Evolutionary conservation across 2,888 invertebrate genomes (phyloP).

Genomic region (Anticlea derivata): DNA sequence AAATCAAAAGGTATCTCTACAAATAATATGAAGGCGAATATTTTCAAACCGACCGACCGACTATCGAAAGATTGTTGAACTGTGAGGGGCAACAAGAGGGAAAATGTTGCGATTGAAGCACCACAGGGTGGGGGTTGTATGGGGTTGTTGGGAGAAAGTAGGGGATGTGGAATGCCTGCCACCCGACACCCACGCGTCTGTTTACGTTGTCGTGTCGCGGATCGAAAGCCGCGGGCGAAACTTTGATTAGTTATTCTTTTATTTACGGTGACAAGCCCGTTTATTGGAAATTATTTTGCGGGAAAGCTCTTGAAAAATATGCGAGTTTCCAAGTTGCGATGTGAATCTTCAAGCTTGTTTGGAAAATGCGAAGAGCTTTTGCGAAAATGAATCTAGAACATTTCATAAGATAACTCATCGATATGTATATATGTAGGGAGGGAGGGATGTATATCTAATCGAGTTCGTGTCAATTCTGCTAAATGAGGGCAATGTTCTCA

Average conservation of each 20-base stretch:
- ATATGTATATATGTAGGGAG: too few relatives aligned
- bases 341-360: not conserved
- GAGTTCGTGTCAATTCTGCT: too few relatives aligned
- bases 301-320: slow-evolving; percentile 15
- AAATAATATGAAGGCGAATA: slow-evolving; percentile 48
- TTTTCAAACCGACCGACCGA: slow-evolving; percentile 58
- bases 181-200: slow-evolving; percentile 52
- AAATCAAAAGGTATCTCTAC: slow-evolving; percentile 23
- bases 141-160: slow-evolving; percentile 20
- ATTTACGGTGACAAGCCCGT: slow-evolving; percentile 55
- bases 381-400: not conserved
- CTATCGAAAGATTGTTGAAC: slow-evolving; percentile 67
- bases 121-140: slow-evolving; percentile 37
- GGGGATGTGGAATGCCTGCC: slow-evolving; percentile 39
- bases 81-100: slow-evolving; percentile 61
- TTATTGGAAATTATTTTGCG: slow-evolving; percentile 39
- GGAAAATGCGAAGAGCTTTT: not conserved
- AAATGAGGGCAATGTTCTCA: slow-evolving; percentile 16
- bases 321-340: not conserved
- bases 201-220: slow-evolving; percentile 68
- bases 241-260: slow-evolving; percentile 71
- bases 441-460: too few relatives aligned
- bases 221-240: slow-evolving; percentile 60
- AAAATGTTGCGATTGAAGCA: slow-evolving; percentile 73
- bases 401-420: too few relatives aligned